Evolutionary conservation across 1,140 invertebrate species (phyloP), one percentile per base, ranked within the genome.

Genomic region (Stegodyphus dumicola): DNA sequence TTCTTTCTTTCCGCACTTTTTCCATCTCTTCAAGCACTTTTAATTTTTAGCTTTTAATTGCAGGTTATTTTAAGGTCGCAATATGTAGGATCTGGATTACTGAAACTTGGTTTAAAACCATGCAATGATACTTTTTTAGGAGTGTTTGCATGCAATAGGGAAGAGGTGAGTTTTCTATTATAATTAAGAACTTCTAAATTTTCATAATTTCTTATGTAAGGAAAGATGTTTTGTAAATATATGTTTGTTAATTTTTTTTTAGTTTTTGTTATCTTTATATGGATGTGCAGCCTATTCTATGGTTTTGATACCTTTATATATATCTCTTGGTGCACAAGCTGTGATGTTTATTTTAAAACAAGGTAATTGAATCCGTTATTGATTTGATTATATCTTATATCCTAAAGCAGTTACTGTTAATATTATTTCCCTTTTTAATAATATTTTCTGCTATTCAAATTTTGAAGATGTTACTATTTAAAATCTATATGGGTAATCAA

Each of bases 261-360:
- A 85, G 83, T 99, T 97, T 96, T 94, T 98, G 74, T 92, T 99
- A 74, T 94, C 95, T 15, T 96, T 98, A 90, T 95, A 98, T 90
- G 97, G 94, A 7, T 96, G 95, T 84, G 97, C 98, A 90, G 95
- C 94, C 88, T 98, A 97, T 91, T 98, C 96, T 66, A 95, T 99
- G 93, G 96, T 98, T n/a, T 93, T 98, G 73, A 96, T 99, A 48
- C 97, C 98, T 70, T 91, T 99, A 49, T 99, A 99, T 90, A 97
- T 99, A 89, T 99, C 98, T 5, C 91, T 99, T 84, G 98, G 98
- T 88, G 94, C 95, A 74, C 97, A 99, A 89, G 96, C 97, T 60
- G 98, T 97, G 92, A 94, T 95, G 89, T 98, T 95, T 91, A 99
- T 99, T 90, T 96, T 99, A 88, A 96, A 97, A 89, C 97, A 99